These are phyloP conservation scores for Hesperophylax magnus DNA, from an alignment of 1,140 invertebrate species.

Conservation along the genomic window DNA sequence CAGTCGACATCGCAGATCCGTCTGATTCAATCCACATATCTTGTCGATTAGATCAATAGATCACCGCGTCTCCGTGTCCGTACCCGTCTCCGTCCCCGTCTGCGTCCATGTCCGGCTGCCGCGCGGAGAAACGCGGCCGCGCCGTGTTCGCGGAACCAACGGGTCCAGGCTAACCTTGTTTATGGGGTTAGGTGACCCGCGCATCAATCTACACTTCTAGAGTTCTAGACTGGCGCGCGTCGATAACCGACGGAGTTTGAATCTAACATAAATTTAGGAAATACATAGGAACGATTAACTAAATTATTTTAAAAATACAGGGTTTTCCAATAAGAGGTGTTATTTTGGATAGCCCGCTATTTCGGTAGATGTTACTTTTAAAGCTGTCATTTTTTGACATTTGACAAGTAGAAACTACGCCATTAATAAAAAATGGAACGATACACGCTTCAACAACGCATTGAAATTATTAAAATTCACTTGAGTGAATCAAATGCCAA, in stretches of 20 bases:
- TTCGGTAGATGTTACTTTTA: no score
- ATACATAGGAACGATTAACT: no score
- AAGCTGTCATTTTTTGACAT: no score
- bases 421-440: no score
- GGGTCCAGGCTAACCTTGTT: background rate
- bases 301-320: no score
- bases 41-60: slow-evolving; percentile 19
- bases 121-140: background rate
- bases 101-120: slow-evolving; percentile 4
- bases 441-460: no score
- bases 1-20: background rate
- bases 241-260: background rate
- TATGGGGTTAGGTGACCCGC: slow-evolving; percentile 3
- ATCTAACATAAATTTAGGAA: no score
- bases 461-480: no score
- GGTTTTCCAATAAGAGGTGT: no score
- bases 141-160: slow-evolving; percentile 9
- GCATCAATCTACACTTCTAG: slow-evolving; percentile 8
- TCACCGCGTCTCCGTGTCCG: background rate
- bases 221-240: background rate
- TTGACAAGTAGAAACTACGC: no score
- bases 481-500: no score
- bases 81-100: slow-evolving; percentile 1
- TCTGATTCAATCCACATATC: background rate
- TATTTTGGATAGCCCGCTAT: no score